These are phyloP conservation scores for Rotaria socialis DNA, from an alignment of 2,888 invertebrate species.

Conservation along the genomic window DNA sequence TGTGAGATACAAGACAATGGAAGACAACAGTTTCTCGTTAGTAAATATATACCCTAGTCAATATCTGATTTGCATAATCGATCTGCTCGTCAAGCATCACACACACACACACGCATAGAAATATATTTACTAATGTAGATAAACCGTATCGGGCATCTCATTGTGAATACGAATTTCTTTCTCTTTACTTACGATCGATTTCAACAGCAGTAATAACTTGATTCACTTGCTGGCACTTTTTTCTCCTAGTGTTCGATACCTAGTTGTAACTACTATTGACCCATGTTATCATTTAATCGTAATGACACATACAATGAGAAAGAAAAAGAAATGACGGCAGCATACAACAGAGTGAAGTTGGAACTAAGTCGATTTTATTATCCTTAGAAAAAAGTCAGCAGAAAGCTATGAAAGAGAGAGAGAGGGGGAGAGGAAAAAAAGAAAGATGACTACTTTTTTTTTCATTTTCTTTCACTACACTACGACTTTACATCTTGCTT, in stretches of 20 bases:
- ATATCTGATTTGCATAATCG: conserved; percentile 21
- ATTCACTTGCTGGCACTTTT: not conserved
- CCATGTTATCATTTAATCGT: conserved; percentile 1
- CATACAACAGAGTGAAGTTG: not conserved
- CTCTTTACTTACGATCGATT: conserved; percentile 2
- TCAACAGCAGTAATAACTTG: not conserved
- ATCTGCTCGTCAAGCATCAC: conserved; percentile 20
- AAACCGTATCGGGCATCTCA: conserved; percentile 18
- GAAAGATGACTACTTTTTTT: not conserved
- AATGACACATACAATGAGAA: not conserved
- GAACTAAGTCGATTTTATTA: conserved; percentile 19
- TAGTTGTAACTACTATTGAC: not conserved
- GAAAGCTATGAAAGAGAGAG: not conserved
- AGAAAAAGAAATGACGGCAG: not conserved
- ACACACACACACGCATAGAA: not conserved
- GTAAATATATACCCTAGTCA: not conserved
- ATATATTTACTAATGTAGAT: conserved; percentile 21
- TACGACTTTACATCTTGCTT: not conserved
- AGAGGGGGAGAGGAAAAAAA: not conserved
- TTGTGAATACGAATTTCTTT: conserved; percentile 19
- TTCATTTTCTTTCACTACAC: not conserved
- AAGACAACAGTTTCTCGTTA: not conserved
- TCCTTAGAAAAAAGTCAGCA: not conserved
- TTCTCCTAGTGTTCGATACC: not conserved
- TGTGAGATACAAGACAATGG: too few species aligned